Evolutionary conservation across 2,797 vertebrate species (phyloP).

Genomic region (Eulemur albifrons): DNA sequence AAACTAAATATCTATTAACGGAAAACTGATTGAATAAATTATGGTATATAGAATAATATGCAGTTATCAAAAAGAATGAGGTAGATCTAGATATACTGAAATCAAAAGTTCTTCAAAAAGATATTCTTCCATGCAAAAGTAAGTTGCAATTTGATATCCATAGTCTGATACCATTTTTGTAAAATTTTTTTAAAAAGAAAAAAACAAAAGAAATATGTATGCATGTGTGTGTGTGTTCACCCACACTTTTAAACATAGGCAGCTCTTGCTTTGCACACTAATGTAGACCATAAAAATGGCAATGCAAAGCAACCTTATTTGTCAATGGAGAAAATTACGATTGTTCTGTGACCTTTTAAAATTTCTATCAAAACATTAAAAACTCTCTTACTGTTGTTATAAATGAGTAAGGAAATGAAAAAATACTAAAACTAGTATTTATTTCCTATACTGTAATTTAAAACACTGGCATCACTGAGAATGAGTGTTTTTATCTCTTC

Average conservation of each 20-base stretch:
- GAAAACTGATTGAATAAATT: not conserved
- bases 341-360: slow-evolving; percentile 27
- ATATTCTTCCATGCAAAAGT: not conserved
- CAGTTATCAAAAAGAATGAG: not conserved
- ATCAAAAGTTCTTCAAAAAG: not conserved
- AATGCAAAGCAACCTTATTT: not conserved
- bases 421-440: not conserved
- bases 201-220: not conserved
- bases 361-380: not conserved
- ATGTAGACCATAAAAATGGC: not conserved
- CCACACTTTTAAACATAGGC: not conserved
- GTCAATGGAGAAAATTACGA: not conserved
- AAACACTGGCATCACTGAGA: not conserved
- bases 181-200: not conserved
- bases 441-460: not conserved
- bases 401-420: slow-evolving; percentile 32
- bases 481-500: not conserved
- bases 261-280: not conserved
- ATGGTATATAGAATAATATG: not conserved
- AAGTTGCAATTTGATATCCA: not conserved
- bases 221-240: not conserved
- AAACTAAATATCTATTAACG: not conserved
- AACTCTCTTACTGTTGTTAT: not conserved
- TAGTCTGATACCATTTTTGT: not conserved
- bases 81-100: not conserved